These are phyloP conservation scores for Biston stratarius DNA, from an alignment of 2,888 invertebrate genomes.

Conservation along the genomic window DNA sequence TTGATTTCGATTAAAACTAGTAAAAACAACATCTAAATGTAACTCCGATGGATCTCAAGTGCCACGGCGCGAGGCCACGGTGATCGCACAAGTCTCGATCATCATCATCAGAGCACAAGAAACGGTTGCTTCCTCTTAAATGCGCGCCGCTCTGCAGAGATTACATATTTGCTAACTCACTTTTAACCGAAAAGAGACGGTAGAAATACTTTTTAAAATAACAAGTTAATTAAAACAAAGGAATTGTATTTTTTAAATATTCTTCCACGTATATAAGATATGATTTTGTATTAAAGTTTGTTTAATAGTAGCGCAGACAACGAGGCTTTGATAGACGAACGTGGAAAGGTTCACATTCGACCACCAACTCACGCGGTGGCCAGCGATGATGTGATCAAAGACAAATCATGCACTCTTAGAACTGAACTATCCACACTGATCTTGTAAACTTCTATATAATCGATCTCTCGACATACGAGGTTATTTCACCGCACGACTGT, in stretches of 20 bases:
- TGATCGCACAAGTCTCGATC: slow-evolving; percentile 23
- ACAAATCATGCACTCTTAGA: no score
- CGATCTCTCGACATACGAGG: no score
- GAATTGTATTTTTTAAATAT: neutral
- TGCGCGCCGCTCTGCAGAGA: slow-evolving; percentile 6
- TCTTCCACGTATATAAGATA: neutral
- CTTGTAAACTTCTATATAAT: no score
- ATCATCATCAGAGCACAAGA: slow-evolving; percentile 10
- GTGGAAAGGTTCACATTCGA: neutral
- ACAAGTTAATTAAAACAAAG: neutral
- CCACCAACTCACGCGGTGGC: no score
- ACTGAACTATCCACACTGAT: no score
- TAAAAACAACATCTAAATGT: slow-evolving; percentile 43
- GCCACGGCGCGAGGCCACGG: slow-evolving; percentile 20
- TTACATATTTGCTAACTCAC: neutral
- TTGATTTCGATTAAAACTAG: slow-evolving; percentile 55
- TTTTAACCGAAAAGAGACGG: slow-evolving; percentile 15
- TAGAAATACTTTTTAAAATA: neutral
- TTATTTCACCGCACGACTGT: no score
- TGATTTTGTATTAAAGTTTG: neutral
- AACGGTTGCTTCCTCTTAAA: slow-evolving; percentile 18
- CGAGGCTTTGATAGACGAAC: neutral
- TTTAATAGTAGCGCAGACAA: neutral
- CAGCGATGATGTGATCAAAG: no score
- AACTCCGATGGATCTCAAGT: slow-evolving; percentile 40